These are phyloP conservation scores for Halesus radiatus DNA, from an alignment of 1,140 invertebrate genomes.

Conservation along the genomic window DNA sequence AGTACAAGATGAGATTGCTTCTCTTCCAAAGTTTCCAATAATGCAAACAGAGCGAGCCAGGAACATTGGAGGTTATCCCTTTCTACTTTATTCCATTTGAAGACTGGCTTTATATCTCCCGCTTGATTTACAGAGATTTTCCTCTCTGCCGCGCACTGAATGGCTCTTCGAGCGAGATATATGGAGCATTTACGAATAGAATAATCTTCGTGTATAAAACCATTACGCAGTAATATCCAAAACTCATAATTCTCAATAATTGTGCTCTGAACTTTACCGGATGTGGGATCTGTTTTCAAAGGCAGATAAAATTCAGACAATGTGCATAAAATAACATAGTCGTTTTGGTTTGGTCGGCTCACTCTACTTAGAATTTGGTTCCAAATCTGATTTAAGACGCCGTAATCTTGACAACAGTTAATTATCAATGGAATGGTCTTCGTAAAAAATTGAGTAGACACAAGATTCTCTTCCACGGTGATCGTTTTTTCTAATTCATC, in stretches of 20 bases:
- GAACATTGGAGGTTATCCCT: slow-evolving; percentile 43
- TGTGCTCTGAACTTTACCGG: slow-evolving; percentile 37
- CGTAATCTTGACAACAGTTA: slow-evolving; percentile 47
- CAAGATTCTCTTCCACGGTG: slow-evolving; percentile 28
- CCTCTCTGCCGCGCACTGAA: slow-evolving; percentile 39
- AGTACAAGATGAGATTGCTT: slow-evolving; percentile 61
- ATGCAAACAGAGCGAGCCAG: slow-evolving; percentile 60
- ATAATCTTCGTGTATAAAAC: slow-evolving; percentile 48
- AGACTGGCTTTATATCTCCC: slow-evolving; percentile 30
- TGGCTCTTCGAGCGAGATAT: slow-evolving; percentile 52
- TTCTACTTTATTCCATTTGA: slow-evolving; percentile 39
- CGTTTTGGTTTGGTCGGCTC: slow-evolving; percentile 35
- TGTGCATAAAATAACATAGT: slow-evolving; percentile 46
- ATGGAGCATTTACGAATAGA: slow-evolving; percentile 52
- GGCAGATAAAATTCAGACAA: slow-evolving; percentile 55
- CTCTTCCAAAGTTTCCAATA: slow-evolving; percentile 61
- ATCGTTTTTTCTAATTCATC: slow-evolving; percentile 44
- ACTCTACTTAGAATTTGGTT: slow-evolving; percentile 40
- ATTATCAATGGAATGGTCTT: slow-evolving; percentile 53
- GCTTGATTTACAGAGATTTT: slow-evolving; percentile 14
- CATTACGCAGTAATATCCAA: slow-evolving; percentile 54
- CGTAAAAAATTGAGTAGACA: slow-evolving; percentile 40
- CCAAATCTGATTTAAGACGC: slow-evolving; percentile 52
- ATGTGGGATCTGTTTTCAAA: background rate
- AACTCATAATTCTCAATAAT: slow-evolving; percentile 50